Evolutionary conservation across 2,888 invertebrate species (phyloP).

Genomic region (Branchinecta sandiegonensis): DNA sequence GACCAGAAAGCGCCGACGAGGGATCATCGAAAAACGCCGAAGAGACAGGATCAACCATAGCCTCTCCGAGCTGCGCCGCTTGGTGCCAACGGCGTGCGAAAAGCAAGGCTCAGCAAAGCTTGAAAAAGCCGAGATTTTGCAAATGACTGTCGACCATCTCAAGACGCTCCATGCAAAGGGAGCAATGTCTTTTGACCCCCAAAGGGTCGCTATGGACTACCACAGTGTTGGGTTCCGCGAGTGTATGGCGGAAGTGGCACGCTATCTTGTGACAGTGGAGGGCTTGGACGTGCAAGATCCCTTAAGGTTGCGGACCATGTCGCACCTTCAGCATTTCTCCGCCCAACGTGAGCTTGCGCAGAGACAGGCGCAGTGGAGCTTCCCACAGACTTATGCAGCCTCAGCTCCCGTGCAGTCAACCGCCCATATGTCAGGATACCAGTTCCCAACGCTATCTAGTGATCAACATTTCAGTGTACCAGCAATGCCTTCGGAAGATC

Average conservation of each 20-base stretch:
- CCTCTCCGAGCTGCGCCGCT: conserved; percentile 71
- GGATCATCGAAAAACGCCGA: conserved; percentile 90
- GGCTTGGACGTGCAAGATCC: conserved; percentile 93
- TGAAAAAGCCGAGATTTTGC: conserved; percentile 93
- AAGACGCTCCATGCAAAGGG: conserved; percentile 88
- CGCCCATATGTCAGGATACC: not conserved
- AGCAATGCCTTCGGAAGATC: conserved; percentile 2
- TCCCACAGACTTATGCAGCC: conserved; percentile 23
- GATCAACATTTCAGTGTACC: conserved; percentile 14
- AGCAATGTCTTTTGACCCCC: conserved; percentile 67
- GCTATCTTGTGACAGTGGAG: conserved; percentile 87
- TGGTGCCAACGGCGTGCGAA: conserved; percentile 91
- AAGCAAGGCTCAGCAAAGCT: conserved; percentile 93
- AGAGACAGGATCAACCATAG: conserved; percentile 92
- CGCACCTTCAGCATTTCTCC: conserved; percentile 86
- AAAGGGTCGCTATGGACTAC: conserved; percentile 89
- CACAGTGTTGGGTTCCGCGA: conserved; percentile 92
- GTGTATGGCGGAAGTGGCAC: conserved; percentile 85
- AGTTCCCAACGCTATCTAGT: not conserved
- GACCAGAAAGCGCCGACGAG: conserved; percentile 71
- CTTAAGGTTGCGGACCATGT: conserved; percentile 69
- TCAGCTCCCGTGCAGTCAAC: conserved; percentile 21
- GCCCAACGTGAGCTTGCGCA: conserved; percentile 71
- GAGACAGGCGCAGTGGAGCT: conserved; percentile 41
- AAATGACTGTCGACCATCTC: conserved; percentile 93